Percentiles rank a stretch among this genome's conserved stretches.
phyloP scores from a whole-genome alignment of 2,113 vertebrate genomes.

The Dissostichus mawsoni region DNA sequence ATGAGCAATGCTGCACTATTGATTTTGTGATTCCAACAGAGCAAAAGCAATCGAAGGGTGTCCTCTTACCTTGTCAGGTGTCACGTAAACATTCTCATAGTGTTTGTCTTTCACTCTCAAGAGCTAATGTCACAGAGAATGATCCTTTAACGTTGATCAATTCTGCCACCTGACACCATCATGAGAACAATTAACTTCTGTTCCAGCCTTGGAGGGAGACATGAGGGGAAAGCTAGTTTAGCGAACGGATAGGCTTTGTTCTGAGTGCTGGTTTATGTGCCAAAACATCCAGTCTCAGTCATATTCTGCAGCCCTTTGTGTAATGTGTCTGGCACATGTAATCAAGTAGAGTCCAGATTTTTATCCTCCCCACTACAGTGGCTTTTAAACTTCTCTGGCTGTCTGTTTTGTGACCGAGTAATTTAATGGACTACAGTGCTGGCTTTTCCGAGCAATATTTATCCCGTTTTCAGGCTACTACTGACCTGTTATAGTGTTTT shows the following conservation, averaged over 20 bases:
- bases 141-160: slow-evolving; percentile 79
- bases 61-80: slow-evolving; percentile 73
- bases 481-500: slow-evolving; percentile 56
- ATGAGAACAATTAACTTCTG: slow-evolving; percentile 79
- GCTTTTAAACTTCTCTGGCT: slow-evolving; percentile 72
- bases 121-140: slow-evolving; percentile 76
- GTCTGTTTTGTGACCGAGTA: slow-evolving; percentile 73
- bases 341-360: slow-evolving; percentile 68
- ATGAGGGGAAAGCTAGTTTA: slow-evolving; percentile 30
- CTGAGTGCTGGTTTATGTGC: slow-evolving; percentile 45
- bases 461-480: slow-evolving; percentile 52
- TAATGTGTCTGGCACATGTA: slow-evolving; percentile 61
- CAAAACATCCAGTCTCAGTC: slow-evolving; percentile 53
- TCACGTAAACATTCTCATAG: slow-evolving; percentile 69
- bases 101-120: slow-evolving; percentile 62
- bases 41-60: slow-evolving; percentile 67
- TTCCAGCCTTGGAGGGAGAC: slow-evolving; percentile 52
- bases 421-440: slow-evolving; percentile 67
- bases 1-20: slow-evolving; percentile 68
- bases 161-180: slow-evolving; percentile 79
- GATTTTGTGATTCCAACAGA: slow-evolving; percentile 73
- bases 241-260: slow-evolving; percentile 54
- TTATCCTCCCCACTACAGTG: slow-evolving; percentile 51
- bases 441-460: slow-evolving; percentile 47
- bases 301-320: slow-evolving; percentile 51